Conservation (phyloP, 2,797 vertebrate species). For the Aselliscus stoliczkanus region DNA sequence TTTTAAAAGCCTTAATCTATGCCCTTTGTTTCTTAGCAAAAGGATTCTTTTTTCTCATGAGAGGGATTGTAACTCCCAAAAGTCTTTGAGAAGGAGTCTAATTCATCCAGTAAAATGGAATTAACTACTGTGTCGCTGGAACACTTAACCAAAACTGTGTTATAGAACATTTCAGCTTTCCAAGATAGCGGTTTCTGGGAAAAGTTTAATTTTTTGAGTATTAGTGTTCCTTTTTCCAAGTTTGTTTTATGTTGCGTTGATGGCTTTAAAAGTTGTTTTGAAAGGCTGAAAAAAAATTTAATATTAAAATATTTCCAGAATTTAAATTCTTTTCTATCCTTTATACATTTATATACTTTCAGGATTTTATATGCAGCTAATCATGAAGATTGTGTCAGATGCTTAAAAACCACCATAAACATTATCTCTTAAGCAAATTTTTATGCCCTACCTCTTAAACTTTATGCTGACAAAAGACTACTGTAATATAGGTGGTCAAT, state of each 20-base stretch:
- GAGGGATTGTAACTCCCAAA: slow-evolving; percentile 15
- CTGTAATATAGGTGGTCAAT: background rate
- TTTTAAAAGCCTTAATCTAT: slow-evolving; percentile 39
- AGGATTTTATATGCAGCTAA: background rate
- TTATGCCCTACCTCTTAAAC: no score
- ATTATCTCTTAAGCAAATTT: background rate
- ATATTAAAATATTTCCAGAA: background rate
- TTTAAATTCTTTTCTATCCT: slow-evolving; percentile 26
- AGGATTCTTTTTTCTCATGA: slow-evolving; percentile 46
- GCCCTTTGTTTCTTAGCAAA: slow-evolving; percentile 8
- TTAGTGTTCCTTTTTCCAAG: background rate
- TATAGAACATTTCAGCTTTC: background rate
- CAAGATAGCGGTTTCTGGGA: background rate
- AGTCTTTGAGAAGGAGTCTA: background rate
- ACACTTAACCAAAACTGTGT: background rate
- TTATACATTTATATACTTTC: background rate
- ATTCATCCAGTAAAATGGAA: slow-evolving; percentile 20
- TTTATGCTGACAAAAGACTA: background rate
- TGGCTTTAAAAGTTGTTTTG: background rate
- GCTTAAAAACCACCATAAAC: background rate
- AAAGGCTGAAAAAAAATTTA: background rate
- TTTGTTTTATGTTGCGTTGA: slow-evolving; percentile 11
- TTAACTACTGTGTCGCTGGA: background rate
- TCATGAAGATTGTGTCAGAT: background rate
- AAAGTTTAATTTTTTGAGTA: background rate